Evolutionary conservation across 1,140 invertebrate species (phyloP), one percentile per base, ranked within the genome.

Genomic region (Orchesella cincta): DNA sequence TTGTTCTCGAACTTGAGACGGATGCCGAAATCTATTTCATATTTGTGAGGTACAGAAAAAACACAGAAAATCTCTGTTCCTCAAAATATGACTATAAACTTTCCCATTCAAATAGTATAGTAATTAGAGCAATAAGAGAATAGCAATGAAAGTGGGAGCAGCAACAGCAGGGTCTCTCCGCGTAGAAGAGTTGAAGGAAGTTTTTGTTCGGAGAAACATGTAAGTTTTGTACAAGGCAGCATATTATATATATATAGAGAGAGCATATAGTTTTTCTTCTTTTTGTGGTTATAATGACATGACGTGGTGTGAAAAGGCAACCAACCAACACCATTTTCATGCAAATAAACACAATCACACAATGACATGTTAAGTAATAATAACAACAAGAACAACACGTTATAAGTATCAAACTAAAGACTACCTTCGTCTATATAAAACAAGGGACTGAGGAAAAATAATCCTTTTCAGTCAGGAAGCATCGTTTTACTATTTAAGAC

Each of bases 311-410:
- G 52, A 26, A 26, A 12, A 57, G 52, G 52, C 52, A 57, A 57
- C 52, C 23, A 57, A 57, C 52, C 52, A 57, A 57, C 52, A 57
- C 52, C 52, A 57, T 57, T 57, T 57, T 57, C 52, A 57, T 57
- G 52, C 52, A 57, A 57, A 5, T 57, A 14, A 18, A 57, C 23
- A 57, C 12, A 57, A 57, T 57, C 52, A 57, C 14, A 57, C 52
- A 23, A 57, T 18, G 8, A 46, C 39, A 18, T 46, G 39, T 5
- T 5, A 46, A 46, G 18, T 46, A 18, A 46, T 8, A 5, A 46
- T 46, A 46, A 46, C 18, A 46, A 46, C 39, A 46, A 46, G 5
- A 46, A 46, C 39, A 18, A 18, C 39, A 46, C 39, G 5, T 46
- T 46, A 8, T 46, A 46, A 46, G 39, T 46, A 8, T 46, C 18